Evolutionary conservation across 2,797 vertebrate genomes (phyloP).

Genomic region (Phalanger gymnotis): DNA sequence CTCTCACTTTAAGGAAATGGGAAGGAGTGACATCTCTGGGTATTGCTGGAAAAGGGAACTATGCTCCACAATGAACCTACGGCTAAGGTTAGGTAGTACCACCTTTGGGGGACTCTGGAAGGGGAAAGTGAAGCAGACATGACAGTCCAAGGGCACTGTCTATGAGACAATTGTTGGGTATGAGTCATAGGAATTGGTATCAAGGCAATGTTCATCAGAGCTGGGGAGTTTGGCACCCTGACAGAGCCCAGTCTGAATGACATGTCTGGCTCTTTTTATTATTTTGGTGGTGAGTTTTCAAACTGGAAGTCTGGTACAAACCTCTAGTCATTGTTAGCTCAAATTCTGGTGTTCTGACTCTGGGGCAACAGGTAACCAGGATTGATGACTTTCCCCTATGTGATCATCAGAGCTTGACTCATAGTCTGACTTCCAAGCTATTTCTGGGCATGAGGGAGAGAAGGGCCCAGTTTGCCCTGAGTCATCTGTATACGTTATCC

Average conservation of each 20-base stretch:
- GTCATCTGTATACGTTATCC: too few relatives aligned
- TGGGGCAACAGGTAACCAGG: too few relatives aligned
- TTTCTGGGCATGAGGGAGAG: too few relatives aligned
- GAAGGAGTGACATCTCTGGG: conserved; percentile 90
- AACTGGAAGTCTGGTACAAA: conserved; percentile 98
- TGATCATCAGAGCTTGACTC: too few relatives aligned
- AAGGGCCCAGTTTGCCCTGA: too few relatives aligned
- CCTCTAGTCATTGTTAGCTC: conserved; percentile 92
- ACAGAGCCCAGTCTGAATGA: conserved; percentile 89
- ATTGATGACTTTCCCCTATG: too few relatives aligned
- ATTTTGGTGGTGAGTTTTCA: conserved; percentile 96
- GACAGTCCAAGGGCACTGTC: conserved; percentile 88
- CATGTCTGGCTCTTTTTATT: conserved; percentile 96
- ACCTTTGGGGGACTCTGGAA: conserved; percentile 89
- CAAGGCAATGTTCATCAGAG: conserved; percentile 97
- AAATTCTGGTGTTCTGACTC: too few relatives aligned
- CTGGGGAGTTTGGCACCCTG: conserved; percentile 92
- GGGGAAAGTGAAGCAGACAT: conserved; percentile 90
- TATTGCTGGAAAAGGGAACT: conserved; percentile 90
- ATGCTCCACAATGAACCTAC: conserved; percentile 73
- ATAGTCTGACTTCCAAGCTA: too few relatives aligned
- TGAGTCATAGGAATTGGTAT: too few relatives aligned
- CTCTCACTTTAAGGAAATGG: conserved; percentile 87
- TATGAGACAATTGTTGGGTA: conserved; percentile 89
- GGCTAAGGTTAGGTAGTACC: conserved; percentile 73